Evolutionary conservation across 1,140 invertebrate species (phyloP).

Genomic region (Anastrepha ludens): DNA sequence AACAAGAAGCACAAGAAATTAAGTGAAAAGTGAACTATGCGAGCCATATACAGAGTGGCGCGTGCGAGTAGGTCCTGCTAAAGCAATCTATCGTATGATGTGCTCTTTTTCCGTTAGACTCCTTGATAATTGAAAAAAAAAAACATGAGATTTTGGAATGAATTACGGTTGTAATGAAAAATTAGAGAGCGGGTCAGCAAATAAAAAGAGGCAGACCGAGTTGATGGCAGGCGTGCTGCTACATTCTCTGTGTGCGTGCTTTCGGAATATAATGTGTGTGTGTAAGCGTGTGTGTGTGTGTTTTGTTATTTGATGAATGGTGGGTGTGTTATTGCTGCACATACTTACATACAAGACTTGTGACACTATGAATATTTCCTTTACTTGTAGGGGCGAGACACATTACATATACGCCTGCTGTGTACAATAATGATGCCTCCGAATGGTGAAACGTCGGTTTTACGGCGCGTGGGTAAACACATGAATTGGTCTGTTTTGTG

Average conservation of each 20-base stretch:
- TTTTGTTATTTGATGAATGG: not conserved
- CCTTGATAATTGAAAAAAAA: not conserved
- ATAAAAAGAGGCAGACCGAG: not conserved
- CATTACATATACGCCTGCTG: not conserved
- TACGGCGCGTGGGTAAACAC: not conserved
- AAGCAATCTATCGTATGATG: not conserved
- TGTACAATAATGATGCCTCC: not conserved
- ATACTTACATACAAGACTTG: not conserved
- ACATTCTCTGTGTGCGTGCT: too few species aligned
- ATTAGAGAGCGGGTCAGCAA: not conserved
- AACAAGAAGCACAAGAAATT: not conserved
- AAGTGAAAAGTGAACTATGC: slow-evolving; percentile 39
- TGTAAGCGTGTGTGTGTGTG: not conserved
- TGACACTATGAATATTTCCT: slow-evolving; percentile 13
- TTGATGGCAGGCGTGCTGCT: not conserved
- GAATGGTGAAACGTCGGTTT: not conserved
- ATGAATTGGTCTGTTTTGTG: not conserved
- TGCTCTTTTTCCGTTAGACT: not conserved
- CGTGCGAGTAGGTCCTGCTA: not conserved
- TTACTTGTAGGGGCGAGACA: not conserved
- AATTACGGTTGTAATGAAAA: slow-evolving; percentile 22
- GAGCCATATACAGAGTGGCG: not conserved
- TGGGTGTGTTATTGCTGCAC: not conserved
- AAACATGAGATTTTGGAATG: not conserved
- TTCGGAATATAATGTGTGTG: not conserved